Conservation (phyloP, 1,140 invertebrate species). For the Sitodiplosis mosellana region DNA sequence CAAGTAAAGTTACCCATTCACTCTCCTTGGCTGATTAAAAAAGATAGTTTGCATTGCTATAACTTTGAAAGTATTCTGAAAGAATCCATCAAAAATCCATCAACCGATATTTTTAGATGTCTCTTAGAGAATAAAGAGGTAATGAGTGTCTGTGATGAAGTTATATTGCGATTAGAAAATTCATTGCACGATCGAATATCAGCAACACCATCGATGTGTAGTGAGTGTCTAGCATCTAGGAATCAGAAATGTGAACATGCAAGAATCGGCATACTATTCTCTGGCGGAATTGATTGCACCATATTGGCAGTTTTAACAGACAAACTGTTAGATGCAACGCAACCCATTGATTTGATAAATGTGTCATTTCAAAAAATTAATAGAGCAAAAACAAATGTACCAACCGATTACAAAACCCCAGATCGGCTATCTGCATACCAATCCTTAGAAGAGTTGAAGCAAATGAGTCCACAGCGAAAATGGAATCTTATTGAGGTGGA, state of each 20-base stretch:
- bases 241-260: slow-evolving; percentile 38
- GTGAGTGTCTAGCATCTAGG: too few species aligned
- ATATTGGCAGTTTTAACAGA: slow-evolving; percentile 66
- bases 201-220: too few species aligned
- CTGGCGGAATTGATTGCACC: slow-evolving; percentile 88
- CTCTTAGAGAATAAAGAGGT: too few species aligned
- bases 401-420: slow-evolving; percentile 45
- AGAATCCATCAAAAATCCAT: too few species aligned
- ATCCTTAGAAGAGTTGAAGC: slow-evolving; percentile 52
- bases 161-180: too few species aligned
- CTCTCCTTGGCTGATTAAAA: too few species aligned
- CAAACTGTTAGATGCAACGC: slow-evolving; percentile 41
- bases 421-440: slow-evolving; percentile 60
- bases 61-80: too few species aligned
- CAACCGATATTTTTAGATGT: too few species aligned
- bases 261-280: slow-evolving; percentile 76
- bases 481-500: slow-evolving; percentile 50
- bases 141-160: too few species aligned
- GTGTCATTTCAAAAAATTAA: slow-evolving; percentile 68
- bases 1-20: too few species aligned
- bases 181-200: too few species aligned
- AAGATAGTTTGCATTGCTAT: too few species aligned
- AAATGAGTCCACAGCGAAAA: slow-evolving; percentile 40
- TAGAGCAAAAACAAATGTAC: slow-evolving; percentile 10
- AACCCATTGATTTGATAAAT: slow-evolving; percentile 87